phyloP scores from a whole-genome alignment of 2,113 vertebrate genomes.

The Pionites leucogaster region DNA sequence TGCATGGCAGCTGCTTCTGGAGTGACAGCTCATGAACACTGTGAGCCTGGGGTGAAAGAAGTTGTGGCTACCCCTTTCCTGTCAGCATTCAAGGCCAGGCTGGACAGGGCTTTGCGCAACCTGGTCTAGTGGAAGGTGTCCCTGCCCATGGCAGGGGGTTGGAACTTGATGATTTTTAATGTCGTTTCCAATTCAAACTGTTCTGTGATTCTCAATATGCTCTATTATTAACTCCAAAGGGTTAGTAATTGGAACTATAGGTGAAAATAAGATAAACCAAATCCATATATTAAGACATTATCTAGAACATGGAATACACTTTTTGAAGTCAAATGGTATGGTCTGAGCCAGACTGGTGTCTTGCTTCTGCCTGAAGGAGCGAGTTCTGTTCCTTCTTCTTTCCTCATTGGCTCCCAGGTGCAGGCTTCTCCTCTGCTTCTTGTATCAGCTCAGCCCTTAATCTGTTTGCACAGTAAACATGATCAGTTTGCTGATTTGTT shows the following conservation, averaged over 20 bases:
- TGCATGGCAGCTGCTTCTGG: background rate
- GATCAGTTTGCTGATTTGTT: background rate
- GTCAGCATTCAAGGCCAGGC: background rate
- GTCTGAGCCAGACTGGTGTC: background rate
- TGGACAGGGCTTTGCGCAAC: background rate
- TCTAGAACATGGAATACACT: background rate
- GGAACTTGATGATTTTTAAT: background rate
- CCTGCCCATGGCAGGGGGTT: background rate
- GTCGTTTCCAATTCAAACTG: background rate
- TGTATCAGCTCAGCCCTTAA: background rate
- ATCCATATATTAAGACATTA: background rate
- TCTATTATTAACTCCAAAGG: background rate
- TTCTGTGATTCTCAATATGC: background rate
- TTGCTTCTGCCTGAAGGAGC: background rate
- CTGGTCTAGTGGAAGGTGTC: background rate
- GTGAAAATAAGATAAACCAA: background rate
- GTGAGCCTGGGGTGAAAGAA: background rate
- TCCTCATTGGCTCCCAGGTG: background rate
- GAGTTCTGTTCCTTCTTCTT: background rate
- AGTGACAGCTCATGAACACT: rapidly evolving
- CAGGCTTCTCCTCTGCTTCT: background rate
- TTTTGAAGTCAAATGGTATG: background rate
- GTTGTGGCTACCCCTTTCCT: background rate
- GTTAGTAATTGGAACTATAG: background rate
- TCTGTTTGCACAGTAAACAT: background rate